phyloP scores from a whole-genome alignment of 2,888 invertebrate genomes.

The Tetrapedia diversipes region DNA sequence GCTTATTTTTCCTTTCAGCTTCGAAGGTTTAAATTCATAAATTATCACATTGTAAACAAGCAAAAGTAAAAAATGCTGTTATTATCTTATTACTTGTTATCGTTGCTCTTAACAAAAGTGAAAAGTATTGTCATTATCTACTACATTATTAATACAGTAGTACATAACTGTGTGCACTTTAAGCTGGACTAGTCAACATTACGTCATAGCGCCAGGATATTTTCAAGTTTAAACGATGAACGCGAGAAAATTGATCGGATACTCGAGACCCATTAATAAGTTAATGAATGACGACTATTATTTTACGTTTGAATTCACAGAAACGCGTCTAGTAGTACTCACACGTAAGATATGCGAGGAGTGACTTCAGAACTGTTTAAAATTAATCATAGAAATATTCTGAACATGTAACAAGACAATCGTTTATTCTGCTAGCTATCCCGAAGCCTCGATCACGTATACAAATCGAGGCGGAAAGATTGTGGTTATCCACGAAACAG shows the following conservation, averaged over 20 bases:
- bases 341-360: not conserved
- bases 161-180: no score
- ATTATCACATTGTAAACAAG: no score
- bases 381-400: not conserved
- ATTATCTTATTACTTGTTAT: not conserved
- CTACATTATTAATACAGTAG: no score
- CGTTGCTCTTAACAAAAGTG: no score
- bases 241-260: not conserved
- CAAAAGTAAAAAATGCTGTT: no score
- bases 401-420: not conserved
- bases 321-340: not conserved
- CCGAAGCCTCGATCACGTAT: not conserved
- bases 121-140: no score
- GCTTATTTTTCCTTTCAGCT: not conserved
- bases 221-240: not conserved
- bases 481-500: slow-evolving; percentile 11
- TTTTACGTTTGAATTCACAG: slow-evolving; percentile 3
- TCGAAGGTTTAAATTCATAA: no score
- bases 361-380: slow-evolving; percentile 8
- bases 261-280: slow-evolving; percentile 3
- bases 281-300: slow-evolving; percentile 18
- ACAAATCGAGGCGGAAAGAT: not conserved
- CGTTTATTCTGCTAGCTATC: not conserved
- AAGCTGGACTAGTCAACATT: not conserved
- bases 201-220: not conserved